Base-by-base conservation (phyloP, 2,113 vertebrate genomes). In the Oreamnos americanus region DNA sequence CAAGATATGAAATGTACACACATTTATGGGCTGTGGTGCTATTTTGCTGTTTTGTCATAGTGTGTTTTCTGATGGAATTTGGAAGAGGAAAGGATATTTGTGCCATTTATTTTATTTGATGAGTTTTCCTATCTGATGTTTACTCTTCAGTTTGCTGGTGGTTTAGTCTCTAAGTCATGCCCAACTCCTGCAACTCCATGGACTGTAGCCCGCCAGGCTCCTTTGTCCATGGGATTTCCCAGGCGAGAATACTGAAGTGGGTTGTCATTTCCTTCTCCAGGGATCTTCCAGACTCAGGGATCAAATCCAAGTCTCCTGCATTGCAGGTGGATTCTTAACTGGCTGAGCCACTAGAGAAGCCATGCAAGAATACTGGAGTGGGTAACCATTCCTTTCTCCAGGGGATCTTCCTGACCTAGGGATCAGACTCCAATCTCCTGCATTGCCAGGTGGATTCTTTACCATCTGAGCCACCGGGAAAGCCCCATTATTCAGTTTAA, bases 21-120 rank as follows among this genome's bases (percentile, higher is more conserved):
- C 36, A 84, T 53, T 92, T 85, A 45, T 33, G 47, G 93, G 36
- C 28, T 87, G 82, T 92, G 53, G 67, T 67, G 12, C n/a, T 94
- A 7, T 78, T 90, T 96, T 79, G 45, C 57, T 96, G 23, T 82
- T 90, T 47, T 83, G 12, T 78, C 82, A 25, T 55, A 89, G 76
- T 76, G 39, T 51, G 26, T 87, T 92, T 92, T 21, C 60, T 79
- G 55, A 55, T 84, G 17, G 43, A 49, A 2, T 89, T 91, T 83
- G 17, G 43, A 67, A 86, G n/a, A 93, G 33, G 47, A 91, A 94
- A 96, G n/a, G 7, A 33, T 81, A 71, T 51, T 53, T 94, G 16
- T 49, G 28, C 11, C 36, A 60, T 94, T 86, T 90, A 15, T 79
- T 96, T 94, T 89, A 86, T 49, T 90, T 83, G 84, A 55, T 97